A percentile compares a stretch with the other conserved stretches of the same genome.
Conservation (phyloP, 1,140 invertebrate species). For the Zaprionus camerounensis region DNA sequence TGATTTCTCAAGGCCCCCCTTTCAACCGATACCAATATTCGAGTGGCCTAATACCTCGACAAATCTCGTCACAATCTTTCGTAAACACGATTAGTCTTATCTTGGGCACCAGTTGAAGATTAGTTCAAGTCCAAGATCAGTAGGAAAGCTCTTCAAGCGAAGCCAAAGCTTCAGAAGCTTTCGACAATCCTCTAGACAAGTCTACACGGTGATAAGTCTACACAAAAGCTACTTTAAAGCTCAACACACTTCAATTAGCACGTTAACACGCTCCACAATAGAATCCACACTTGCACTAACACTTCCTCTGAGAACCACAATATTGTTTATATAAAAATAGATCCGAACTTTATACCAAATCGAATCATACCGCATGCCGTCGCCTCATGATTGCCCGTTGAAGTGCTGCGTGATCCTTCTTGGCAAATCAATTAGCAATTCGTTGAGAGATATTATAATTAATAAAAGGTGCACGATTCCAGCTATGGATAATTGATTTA, state of each 20-base stretch:
- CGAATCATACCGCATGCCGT: conserved; percentile 37
- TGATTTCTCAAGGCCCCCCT: not conserved
- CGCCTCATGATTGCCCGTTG: conserved; percentile 27
- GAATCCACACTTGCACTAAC: conserved; percentile 8
- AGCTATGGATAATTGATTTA: conserved; percentile 38
- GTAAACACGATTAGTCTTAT: conserved; percentile 11
- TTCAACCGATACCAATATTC: not conserved
- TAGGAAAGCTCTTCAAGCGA: conserved; percentile 6
- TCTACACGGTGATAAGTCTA: conserved; percentile 15
- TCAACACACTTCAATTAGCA: conserved; percentile 24
- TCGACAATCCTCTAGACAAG: not conserved
- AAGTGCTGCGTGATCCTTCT: conserved; percentile 36
- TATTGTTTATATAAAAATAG: conserved; percentile 27
- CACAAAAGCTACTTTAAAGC: conserved; percentile 31
- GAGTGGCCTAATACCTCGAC: not conserved
- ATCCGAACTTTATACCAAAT: conserved; percentile 15
- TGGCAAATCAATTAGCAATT: conserved; percentile 39
- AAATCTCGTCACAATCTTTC: not conserved
- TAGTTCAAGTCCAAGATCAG: conserved; percentile 8
- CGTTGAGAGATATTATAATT: conserved; percentile 5
- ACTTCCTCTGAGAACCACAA: not conserved
- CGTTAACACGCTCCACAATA: conserved; percentile 11
- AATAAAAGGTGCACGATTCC: conserved; percentile 30
- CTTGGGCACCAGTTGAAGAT: conserved; percentile 8
- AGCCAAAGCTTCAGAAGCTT: conserved; percentile 14